Conservation (phyloP, 1,140 invertebrate species). For the Rhyacophila brunnea region DNA sequence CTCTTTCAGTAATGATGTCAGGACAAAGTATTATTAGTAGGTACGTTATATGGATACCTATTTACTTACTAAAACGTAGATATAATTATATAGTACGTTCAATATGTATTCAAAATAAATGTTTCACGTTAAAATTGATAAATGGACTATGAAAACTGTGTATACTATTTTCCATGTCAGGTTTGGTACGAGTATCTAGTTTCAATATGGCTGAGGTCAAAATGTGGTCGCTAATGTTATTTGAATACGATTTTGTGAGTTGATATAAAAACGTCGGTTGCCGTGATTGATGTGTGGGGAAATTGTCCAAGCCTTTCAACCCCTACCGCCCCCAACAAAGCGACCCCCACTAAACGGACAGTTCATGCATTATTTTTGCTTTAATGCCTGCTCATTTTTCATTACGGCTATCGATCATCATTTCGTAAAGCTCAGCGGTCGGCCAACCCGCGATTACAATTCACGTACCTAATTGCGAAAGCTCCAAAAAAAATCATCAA, state of each 20-base stretch:
- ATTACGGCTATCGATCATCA: conserved; percentile 26
- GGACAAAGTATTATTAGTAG: too few relatives aligned
- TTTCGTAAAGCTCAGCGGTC: neutral
- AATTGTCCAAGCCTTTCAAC: neutral
- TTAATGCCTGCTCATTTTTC: conserved; percentile 30
- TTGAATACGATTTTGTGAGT: conserved; percentile 33
- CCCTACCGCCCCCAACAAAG: neutral
- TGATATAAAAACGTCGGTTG: conserved; percentile 35
- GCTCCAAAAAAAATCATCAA: neutral
- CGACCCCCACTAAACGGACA: conserved; percentile 22
- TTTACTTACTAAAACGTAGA: too few relatives aligned
- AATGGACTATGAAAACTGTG: neutral
- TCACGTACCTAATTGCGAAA: neutral
- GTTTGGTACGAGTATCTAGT: too few relatives aligned
- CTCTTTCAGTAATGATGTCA: too few relatives aligned
- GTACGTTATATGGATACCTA: too few relatives aligned
- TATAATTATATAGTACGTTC: too few relatives aligned
- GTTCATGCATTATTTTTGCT: conserved; percentile 28
- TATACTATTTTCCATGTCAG: too few relatives aligned
- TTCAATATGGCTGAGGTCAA: conserved; percentile 1
- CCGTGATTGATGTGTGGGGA: conserved; percentile 30
- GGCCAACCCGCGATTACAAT: neutral
- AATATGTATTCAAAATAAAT: neutral
- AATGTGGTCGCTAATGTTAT: conserved; percentile 20
- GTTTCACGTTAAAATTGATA: conserved; percentile 1